Conservation (phyloP, 2,888 invertebrate genomes). For the Pterostichus madidus region DNA sequence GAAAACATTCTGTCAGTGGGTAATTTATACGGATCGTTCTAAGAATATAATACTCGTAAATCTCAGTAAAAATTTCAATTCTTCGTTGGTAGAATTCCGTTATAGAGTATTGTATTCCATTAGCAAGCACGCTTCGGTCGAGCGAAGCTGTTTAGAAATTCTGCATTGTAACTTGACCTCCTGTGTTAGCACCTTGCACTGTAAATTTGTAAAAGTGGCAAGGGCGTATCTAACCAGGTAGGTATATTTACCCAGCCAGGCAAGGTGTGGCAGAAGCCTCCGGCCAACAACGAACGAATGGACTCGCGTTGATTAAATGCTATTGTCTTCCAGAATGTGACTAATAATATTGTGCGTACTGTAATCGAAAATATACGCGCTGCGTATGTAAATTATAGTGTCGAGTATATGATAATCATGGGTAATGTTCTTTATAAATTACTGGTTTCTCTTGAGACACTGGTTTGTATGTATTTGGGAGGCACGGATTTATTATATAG, state of each 20-base stretch:
- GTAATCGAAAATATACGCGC: no score
- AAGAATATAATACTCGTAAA: no score
- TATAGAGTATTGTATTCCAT: not conserved
- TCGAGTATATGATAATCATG: no score
- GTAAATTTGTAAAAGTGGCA: slow-evolving; percentile 49
- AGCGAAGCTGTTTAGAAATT: slow-evolving; percentile 35
- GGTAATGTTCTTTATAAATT: no score
- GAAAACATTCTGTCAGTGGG: no score
- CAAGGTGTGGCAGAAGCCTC: slow-evolving; percentile 6
- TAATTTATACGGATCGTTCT: no score
- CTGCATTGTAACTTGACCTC: slow-evolving; percentile 54
- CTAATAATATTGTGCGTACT: not conserved
- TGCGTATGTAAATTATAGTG: no score
- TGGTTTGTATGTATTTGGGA: no score
- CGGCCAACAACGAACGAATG: not conserved
- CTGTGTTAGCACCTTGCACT: slow-evolving; percentile 49
- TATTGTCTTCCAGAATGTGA: not conserved
- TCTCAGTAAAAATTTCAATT: no score
- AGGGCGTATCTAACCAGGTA: slow-evolving; percentile 30
- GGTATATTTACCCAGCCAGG: slow-evolving; percentile 20
- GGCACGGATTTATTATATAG: no score
- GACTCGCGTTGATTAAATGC: not conserved
- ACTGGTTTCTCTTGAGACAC: no score
- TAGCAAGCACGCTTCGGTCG: not conserved
- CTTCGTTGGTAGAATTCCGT: no score